Evolutionary conservation across 1,140 invertebrate genomes (phyloP).

Genomic region (Laupala kohalensis): DNA sequence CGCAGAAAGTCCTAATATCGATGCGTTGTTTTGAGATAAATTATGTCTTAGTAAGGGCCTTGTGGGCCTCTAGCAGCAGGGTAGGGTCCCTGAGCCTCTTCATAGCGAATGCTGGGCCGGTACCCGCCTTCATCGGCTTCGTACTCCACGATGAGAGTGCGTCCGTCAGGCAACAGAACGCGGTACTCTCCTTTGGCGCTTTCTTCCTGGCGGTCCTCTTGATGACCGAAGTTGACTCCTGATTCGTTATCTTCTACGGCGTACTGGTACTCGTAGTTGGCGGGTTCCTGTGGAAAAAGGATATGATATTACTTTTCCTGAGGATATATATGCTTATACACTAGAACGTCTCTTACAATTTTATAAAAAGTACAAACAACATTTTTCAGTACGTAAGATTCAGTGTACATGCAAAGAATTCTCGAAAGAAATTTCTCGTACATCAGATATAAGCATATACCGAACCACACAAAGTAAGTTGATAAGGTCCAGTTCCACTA

Average conservation of each 20-base stretch:
- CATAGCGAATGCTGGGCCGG: neutral
- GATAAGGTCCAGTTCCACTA: neutral
- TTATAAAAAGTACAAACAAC: too few relatives aligned
- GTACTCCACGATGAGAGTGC: conserved; percentile 72
- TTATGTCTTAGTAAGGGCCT: neutral
- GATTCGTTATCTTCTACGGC: conserved; percentile 64
- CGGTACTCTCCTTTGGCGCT: conserved; percentile 68
- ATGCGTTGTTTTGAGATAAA: neutral
- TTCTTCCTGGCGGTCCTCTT: conserved; percentile 61
- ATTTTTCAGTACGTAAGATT: too few relatives aligned
- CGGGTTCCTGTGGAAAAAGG: conserved; percentile 39
- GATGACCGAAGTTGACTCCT: conserved; percentile 66
- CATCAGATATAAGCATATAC: neutral
- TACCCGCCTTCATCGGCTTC: conserved; percentile 59
- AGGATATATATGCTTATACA: too few relatives aligned
- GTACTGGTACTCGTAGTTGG: conserved; percentile 75
- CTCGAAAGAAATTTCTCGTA: too few relatives aligned
- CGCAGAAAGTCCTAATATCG: neutral
- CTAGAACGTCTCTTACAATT: too few relatives aligned
- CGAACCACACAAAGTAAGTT: neutral
- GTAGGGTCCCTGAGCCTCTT: neutral
- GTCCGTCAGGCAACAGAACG: conserved; percentile 72
- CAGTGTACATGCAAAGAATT: too few relatives aligned
- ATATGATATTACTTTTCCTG: too few relatives aligned
- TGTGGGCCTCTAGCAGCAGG: too few relatives aligned